phyloP scores from a whole-genome alignment of 2,113 vertebrate genomes.

The Gallinago paraguaiae region DNA sequence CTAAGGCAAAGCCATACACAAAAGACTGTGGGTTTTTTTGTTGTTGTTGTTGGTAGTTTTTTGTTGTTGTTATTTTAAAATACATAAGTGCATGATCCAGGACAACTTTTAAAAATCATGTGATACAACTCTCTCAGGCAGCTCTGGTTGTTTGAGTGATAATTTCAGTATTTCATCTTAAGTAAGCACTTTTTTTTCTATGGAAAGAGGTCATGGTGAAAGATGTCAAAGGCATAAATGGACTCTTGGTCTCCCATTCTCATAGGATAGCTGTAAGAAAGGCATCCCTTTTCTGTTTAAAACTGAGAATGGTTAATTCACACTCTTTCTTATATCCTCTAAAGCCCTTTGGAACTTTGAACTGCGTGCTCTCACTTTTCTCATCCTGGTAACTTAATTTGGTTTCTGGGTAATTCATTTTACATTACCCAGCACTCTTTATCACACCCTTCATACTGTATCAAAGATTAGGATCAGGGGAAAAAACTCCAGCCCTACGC shows the following conservation, averaged over 20 bases:
- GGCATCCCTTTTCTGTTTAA: not conserved
- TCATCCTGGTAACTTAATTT: not conserved
- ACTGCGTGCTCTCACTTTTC: not conserved
- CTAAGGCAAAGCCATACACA: not conserved
- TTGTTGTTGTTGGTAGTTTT: no score
- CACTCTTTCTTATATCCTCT: not conserved
- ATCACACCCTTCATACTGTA: not conserved
- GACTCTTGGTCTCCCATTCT: not conserved
- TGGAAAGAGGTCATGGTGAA: not conserved
- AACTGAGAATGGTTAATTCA: not conserved
- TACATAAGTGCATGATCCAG: not conserved
- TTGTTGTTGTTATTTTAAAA: not conserved
- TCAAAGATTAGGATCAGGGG: not conserved
- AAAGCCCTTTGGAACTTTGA: not conserved
- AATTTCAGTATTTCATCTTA: not conserved
- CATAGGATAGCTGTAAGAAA: not conserved
- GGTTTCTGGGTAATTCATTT: not conserved
- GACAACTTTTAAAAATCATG: not conserved
- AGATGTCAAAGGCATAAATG: not conserved
- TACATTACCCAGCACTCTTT: not conserved
- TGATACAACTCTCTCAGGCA: not conserved
- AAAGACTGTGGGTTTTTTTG: not conserved
- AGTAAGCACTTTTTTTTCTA: not conserved
- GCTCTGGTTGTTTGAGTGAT: not conserved
- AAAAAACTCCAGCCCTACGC: not conserved